These are phyloP conservation scores for Halcyon badia DNA, from an alignment of 2,797 vertebrate species.

Conservation along the genomic window DNA sequence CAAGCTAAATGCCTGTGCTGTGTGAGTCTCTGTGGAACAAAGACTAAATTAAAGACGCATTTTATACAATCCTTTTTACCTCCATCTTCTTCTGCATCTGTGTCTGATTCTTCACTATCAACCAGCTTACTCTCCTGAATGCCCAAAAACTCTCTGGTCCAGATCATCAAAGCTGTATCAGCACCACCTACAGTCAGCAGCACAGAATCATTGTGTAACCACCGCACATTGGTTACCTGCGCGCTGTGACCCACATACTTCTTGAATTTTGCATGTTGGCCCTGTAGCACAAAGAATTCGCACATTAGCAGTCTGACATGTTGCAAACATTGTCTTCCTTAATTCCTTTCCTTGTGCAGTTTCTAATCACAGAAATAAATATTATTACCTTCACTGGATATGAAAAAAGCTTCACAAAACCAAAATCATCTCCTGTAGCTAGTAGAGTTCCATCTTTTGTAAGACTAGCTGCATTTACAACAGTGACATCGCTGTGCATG, in stretches of 20 bases:
- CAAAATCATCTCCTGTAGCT: conserved; percentile 94
- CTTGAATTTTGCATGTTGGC: conserved; percentile 92
- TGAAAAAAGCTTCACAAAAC: conserved; percentile 94
- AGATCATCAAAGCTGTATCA: conserved; percentile 96
- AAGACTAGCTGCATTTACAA: conserved; percentile 90
- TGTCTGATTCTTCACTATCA: conserved; percentile 96
- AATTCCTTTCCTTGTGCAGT: not conserved
- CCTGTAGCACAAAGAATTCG: conserved; percentile 79
- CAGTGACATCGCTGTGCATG: conserved; percentile 86
- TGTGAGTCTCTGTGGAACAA: not conserved
- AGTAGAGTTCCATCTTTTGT: conserved; percentile 90
- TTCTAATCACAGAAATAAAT: not conserved
- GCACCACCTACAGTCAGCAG: conserved; percentile 94
- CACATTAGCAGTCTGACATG: not conserved
- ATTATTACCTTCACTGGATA: conserved; percentile 90
- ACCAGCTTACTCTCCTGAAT: conserved; percentile 92
- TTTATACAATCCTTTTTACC: conserved; percentile 77
- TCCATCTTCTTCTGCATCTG: conserved; percentile 94
- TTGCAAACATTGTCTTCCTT: not conserved
- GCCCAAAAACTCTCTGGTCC: conserved; percentile 90
- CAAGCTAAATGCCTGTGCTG: rapidly evolving
- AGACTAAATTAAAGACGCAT: not conserved
- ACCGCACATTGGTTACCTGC: conserved; percentile 93
- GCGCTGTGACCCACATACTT: conserved; percentile 96
- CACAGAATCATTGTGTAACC: conserved; percentile 92